Percentiles rank a stretch among this genome's conserved stretches.
phyloP scores from a whole-genome alignment of 2,113 vertebrate species.

The Rhinogobius similis region DNA sequence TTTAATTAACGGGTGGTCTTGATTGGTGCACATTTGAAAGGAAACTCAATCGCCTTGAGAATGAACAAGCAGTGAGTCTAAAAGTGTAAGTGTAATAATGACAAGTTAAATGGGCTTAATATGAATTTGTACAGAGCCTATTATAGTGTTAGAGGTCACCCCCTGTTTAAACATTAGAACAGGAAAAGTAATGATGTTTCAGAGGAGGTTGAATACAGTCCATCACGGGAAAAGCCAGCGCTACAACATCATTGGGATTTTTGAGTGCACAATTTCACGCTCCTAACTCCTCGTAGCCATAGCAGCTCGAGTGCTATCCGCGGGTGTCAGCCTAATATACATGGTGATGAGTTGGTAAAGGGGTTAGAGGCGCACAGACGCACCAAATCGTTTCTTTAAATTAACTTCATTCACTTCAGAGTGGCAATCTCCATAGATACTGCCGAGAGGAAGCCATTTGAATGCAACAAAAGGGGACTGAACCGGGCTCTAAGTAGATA shows the following conservation, averaged over 20 bases:
- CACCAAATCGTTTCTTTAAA: conserved; percentile 59
- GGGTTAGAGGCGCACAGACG: conserved; percentile 51
- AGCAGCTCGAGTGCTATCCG: conserved; percentile 59
- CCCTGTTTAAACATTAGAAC: conserved; percentile 41
- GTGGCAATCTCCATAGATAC: conserved; percentile 43
- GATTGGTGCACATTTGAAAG: background rate
- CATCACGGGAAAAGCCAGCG: conserved; percentile 27
- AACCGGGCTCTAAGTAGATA: conserved; percentile 11
- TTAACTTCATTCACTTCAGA: conserved; percentile 59
- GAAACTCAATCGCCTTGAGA: too few relatives aligned
- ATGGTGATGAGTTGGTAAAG: conserved; percentile 65
- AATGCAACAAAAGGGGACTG: conserved; percentile 38
- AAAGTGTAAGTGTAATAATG: background rate
- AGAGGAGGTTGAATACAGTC: conserved; percentile 51
- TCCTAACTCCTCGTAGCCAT: conserved; percentile 48
- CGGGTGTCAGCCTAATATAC: conserved; percentile 67
- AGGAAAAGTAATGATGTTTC: conserved; percentile 38
- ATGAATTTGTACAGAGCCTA: background rate
- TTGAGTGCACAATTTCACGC: conserved; percentile 69
- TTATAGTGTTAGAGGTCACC: conserved; percentile 32
- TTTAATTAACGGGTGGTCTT: conserved; percentile 7
- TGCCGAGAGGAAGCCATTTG: conserved; percentile 51
- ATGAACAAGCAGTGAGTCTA: too few relatives aligned
- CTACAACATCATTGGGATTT: conserved; percentile 51
- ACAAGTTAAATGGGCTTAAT: background rate